These are phyloP conservation scores for Hydractinia symbiolongicarpus DNA, from an alignment of 30 jellyfish, hydroid and myxozoan species.

Conservation along the genomic window DNA sequence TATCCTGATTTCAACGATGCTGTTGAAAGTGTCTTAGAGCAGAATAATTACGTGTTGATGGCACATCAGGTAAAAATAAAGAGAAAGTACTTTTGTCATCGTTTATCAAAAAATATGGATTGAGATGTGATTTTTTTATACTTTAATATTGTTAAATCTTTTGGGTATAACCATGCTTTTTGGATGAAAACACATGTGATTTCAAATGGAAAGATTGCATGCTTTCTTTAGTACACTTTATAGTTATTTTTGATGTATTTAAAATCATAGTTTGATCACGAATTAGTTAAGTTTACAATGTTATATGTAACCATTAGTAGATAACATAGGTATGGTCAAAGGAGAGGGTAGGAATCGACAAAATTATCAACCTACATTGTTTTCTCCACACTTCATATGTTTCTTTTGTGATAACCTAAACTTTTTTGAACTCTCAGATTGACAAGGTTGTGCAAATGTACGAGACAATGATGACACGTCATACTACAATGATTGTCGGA, in stretches of 20 bases:
- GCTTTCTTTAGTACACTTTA: too few relatives aligned
- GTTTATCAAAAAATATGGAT: not conserved
- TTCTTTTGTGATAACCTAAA: not conserved
- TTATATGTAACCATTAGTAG: too few relatives aligned
- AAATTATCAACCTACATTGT: not conserved
- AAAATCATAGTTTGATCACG: too few relatives aligned
- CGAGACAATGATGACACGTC: constrained; percentile 98
- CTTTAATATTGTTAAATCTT: not conserved
- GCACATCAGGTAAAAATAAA: constrained; percentile 71
- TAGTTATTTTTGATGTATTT: too few relatives aligned
- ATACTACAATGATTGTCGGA: constrained; percentile 97
- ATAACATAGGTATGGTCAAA: too few relatives aligned
- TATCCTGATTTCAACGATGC: constrained; percentile 83
- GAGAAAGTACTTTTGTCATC: not conserved
- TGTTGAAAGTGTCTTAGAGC: constrained; percentile 62
- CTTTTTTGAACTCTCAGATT: constrained; percentile 43
- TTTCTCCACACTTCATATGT: not conserved
- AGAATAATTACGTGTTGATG: constrained; percentile 49
- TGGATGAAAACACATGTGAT: too few relatives aligned
- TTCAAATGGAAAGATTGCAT: too few relatives aligned
- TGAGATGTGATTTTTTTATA: not conserved
- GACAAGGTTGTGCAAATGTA: constrained; percentile 98
- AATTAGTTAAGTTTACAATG: too few relatives aligned
- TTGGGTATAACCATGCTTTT: too few relatives aligned
- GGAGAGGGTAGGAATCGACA: too few relatives aligned